phyloP scores from a whole-genome alignment of 2,888 invertebrate genomes.

The Polylopha cassiicola region DNA sequence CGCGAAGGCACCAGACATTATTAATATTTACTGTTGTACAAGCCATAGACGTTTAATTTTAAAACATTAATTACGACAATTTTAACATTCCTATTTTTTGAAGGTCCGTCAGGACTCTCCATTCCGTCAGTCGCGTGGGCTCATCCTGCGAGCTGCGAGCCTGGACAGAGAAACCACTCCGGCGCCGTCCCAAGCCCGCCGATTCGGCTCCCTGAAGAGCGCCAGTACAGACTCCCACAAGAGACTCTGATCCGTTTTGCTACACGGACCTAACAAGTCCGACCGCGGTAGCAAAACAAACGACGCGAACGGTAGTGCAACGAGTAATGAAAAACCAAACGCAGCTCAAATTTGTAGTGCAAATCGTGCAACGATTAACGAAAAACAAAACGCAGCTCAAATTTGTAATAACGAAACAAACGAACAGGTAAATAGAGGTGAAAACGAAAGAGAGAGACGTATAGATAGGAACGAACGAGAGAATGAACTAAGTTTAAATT shows the following conservation, averaged over 20 bases:
- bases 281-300: conserved; percentile 18
- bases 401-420: conserved; percentile 18
- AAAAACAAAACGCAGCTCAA: conserved; percentile 15
- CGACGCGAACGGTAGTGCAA: conserved; percentile 2
- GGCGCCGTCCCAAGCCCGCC: conserved; percentile 41
- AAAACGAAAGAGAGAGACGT: conserved; percentile 34
- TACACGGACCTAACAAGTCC: conserved; percentile 42
- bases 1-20: too few species aligned
- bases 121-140: conserved; percentile 55
- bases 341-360: conserved; percentile 14
- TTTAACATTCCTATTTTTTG: too few species aligned
- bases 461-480: conserved; percentile 49
- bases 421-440: conserved; percentile 29
- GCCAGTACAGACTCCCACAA: conserved; percentile 65
- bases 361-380: conserved; percentile 5
- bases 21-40: too few species aligned
- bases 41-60: too few species aligned
- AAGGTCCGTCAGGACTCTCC: too few species aligned
- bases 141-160: conserved; percentile 68
- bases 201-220: conserved; percentile 63
- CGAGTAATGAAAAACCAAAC: too few species aligned
- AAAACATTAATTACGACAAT: too few species aligned
- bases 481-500: conserved; percentile 32
- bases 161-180: conserved; percentile 59
- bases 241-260: conserved; percentile 68